Base-by-base conservation (phyloP, 2,797 vertebrate species). In the Protosalanx chinensis region DNA sequence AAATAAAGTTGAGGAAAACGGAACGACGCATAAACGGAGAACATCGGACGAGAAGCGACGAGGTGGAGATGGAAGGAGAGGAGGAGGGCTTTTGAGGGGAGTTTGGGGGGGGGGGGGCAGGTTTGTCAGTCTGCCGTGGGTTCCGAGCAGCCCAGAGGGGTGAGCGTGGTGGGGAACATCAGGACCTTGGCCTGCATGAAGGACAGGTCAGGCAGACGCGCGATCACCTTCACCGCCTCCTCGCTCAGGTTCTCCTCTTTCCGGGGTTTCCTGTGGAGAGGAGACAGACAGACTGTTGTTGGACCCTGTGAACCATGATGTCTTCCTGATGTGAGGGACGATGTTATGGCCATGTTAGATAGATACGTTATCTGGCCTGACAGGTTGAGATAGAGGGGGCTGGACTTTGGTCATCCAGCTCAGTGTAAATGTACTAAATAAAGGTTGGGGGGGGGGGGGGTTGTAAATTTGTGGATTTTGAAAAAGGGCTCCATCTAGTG, bases 141-240 rank as follows among this genome's bases (percentile, higher is more conserved):
- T 65, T 83, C 80, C 6, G 81, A 87, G 79, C 62, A 76, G 64
- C 91, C 76, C 76, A 95, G 94, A 72, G 96, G 96, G 61, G 92
- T 97, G 85, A 98, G 91, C 2, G 94, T 97, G 88, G 96, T 80
- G 63, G 97, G 97, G 80, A 99, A 99, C 97, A 99, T 99, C 88
- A 98, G 91, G 85, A 98, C 97, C 92, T 98, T 98, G 86, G 96
- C 96, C 89, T 96, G 94, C 97, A 99, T 99, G 93, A 98, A 99
- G 73, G 95, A 96, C 20, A 99, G 89, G 79, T 99, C 97, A 0
- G 97, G 96, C 84, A 99, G 95, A 75, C 85, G 86, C 6, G 92
- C 81, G 56, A 99, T 98, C 83, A 98, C 96, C 77, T 94, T 93
- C 72, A 87, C 78, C 32, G 97, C 96, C 91, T 98, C 97, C 75